A percentile compares a stretch with the other conserved stretches of the same genome.
Evolutionary conservation across 2,888 invertebrate genomes (phyloP).

Genomic region (Caenorhabditis sp.): DNA sequence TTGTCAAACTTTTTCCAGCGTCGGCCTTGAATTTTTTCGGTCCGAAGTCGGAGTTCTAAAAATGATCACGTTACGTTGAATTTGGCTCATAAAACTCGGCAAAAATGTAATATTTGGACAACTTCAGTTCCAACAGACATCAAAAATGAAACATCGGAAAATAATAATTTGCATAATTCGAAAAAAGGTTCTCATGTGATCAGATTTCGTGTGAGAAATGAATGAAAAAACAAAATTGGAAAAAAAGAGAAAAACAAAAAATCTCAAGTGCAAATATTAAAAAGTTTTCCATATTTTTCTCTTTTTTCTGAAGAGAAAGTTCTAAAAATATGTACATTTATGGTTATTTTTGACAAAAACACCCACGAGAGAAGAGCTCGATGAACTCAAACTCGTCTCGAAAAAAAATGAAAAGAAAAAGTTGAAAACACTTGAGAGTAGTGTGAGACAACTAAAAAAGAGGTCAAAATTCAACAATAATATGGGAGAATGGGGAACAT

Average conservation of each 20-base stretch:
- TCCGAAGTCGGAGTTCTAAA: no score
- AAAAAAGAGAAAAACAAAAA: background rate
- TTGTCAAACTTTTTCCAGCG: no score
- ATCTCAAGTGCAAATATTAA: conserved; percentile 1
- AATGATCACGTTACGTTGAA: no score
- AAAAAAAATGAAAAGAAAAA: no score
- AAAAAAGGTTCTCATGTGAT: conserved; percentile 2
- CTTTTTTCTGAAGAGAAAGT: background rate
- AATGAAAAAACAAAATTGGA: background rate
- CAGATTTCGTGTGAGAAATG: conserved; percentile 2
- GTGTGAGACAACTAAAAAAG: background rate
- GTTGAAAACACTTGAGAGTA: background rate
- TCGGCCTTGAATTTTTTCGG: no score
- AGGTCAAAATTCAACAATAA: no score
- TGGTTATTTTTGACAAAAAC: background rate
- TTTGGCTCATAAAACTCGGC: no score
- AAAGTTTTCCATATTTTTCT: background rate
- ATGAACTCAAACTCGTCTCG: background rate
- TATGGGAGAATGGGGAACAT: no score
- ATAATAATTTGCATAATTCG: no score
- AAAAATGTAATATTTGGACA: no score
- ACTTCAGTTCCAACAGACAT: no score
- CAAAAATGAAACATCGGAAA: no score
- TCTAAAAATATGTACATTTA: background rate
- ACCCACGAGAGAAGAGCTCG: background rate